Conservation (phyloP, 2,888 invertebrate species). For the Asteroscopus sphinx region DNA sequence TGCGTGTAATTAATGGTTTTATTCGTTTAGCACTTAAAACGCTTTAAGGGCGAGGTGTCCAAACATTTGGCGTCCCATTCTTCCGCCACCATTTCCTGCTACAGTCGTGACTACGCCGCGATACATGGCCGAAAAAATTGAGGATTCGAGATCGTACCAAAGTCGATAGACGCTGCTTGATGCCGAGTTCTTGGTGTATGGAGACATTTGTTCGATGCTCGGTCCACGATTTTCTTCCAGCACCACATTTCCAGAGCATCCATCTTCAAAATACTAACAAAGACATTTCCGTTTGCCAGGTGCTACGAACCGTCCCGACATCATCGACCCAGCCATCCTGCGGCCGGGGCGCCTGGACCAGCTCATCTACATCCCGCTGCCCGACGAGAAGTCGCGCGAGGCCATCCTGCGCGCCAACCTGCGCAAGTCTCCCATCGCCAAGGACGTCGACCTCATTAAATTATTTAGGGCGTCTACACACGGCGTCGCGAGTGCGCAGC, state of each 20-base stretch:
- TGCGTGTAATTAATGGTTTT: slow-evolving; percentile 89
- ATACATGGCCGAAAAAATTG: no score
- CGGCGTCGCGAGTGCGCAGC: slow-evolving; percentile 66
- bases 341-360: slow-evolving; percentile 99
- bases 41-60: slow-evolving; percentile 89
- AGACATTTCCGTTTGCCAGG: slow-evolving; percentile 73
- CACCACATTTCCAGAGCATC: no score
- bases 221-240: no score
- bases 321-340: slow-evolving; percentile 99
- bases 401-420: slow-evolving; percentile 98
- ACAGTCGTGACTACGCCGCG: no score
- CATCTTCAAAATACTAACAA: no score
- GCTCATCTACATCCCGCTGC: slow-evolving; percentile 99
- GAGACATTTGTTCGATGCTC: no score
- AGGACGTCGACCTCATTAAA: slow-evolving; percentile 96
- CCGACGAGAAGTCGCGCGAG: slow-evolving; percentile 99
- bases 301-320: slow-evolving; percentile 92
- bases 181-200: no score
- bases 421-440: slow-evolving; percentile 98
- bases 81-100: no score
- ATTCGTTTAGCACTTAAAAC: slow-evolving; percentile 90
- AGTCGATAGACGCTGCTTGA: no score
- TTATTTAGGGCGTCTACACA: slow-evolving; percentile 79
- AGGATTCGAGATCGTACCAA: no score
- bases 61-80: slow-evolving; percentile 79